Conservation (phyloP, 2,888 invertebrate genomes). For the Epsilonema sp. region DNA sequence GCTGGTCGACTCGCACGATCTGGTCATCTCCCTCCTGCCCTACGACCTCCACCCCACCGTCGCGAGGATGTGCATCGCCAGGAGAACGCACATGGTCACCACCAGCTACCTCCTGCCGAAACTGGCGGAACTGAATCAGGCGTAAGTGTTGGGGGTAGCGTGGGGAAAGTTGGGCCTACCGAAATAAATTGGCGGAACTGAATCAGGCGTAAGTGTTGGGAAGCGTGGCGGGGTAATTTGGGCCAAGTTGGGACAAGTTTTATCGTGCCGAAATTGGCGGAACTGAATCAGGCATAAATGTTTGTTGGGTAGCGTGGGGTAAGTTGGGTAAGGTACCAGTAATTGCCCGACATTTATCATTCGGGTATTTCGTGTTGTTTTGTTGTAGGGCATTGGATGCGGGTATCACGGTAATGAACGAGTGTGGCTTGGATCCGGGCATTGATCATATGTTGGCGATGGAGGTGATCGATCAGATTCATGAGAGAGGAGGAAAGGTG, state of each 20-base stretch:
- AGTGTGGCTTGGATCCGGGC: constrained; percentile 94
- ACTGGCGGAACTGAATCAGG: constrained; percentile 53
- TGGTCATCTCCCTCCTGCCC: constrained; percentile 54
- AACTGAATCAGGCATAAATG: no score
- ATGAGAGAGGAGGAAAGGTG: constrained; percentile 53
- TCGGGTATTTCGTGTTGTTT: no score
- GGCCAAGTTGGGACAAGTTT: background rate
- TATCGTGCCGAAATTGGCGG: background rate
- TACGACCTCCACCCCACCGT: constrained; percentile 64
- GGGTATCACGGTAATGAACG: constrained; percentile 79
- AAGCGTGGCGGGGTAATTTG: no score
- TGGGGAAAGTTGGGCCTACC: background rate
- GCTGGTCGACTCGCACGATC: constrained; percentile 44
- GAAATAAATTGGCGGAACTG: no score
- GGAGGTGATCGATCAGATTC: constrained; percentile 83
- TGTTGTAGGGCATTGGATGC: constrained; percentile 55
- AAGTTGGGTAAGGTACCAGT: no score
- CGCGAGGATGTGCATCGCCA: constrained; percentile 65
- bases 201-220: no score
- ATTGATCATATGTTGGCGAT: constrained; percentile 88
- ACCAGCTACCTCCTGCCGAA: constrained; percentile 77
- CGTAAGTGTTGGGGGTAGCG: constrained; percentile 42
- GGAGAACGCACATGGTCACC: constrained; percentile 76
- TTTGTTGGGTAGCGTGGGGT: no score
- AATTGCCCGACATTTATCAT: no score